phyloP scores from a whole-genome alignment of 1,140 invertebrate species.

The Zaprionus vittiger region DNA sequence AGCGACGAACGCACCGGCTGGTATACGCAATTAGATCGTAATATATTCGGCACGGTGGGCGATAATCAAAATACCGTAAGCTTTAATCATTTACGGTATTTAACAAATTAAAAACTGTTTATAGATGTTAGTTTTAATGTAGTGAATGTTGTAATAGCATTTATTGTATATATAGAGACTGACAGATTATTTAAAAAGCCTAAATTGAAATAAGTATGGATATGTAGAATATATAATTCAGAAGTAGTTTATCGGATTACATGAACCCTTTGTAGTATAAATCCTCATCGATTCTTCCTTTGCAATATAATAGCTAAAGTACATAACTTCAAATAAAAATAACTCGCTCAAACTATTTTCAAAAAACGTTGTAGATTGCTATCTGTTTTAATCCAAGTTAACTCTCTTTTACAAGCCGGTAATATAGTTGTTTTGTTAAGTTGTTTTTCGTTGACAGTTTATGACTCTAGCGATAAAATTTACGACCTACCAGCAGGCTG shows the following conservation, averaged over 20 bases:
- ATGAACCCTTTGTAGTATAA: too few species aligned
- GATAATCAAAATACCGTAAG: conserved; percentile 82
- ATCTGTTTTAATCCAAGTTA: neutral
- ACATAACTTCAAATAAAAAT: too few species aligned
- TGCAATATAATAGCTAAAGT: too few species aligned
- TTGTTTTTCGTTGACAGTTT: neutral
- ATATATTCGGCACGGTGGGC: conserved; percentile 76
- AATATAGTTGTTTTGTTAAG: neutral
- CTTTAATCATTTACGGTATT: neutral
- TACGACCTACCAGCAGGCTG: conserved; percentile 14
- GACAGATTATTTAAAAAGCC: too few species aligned
- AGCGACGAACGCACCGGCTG: conserved; percentile 73
- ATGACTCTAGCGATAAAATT: neutral
- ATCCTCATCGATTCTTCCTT: too few species aligned
- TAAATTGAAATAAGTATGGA: too few species aligned
- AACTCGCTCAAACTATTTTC: too few species aligned
- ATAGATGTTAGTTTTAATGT: neutral
- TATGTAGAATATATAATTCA: too few species aligned
- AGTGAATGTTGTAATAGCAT: too few species aligned
- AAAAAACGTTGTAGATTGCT: too few species aligned
- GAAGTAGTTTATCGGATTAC: too few species aligned
- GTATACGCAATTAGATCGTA: conserved; percentile 81
- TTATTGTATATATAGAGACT: too few species aligned
- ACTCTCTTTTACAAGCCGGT: neutral
- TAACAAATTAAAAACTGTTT: neutral